Conservation (phyloP, 2,888 invertebrate genomes). For the Erebia aethiops region DNA sequence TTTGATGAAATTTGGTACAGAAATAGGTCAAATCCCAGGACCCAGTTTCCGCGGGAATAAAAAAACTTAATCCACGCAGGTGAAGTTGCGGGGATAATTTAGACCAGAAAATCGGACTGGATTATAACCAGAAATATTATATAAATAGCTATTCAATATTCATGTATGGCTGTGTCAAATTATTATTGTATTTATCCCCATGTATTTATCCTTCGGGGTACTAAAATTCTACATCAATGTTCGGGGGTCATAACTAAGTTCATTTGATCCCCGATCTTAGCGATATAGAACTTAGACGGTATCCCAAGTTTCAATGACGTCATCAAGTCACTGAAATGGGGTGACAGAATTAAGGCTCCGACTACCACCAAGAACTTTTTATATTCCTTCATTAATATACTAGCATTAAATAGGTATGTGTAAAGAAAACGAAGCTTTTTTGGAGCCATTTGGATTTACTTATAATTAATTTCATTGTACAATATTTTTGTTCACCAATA, state of each 20-base stretch:
- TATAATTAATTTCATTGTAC: too few relatives aligned
- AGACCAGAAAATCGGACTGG: too few relatives aligned
- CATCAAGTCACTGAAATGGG: neutral
- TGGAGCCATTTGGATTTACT: too few relatives aligned
- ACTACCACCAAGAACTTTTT: neutral
- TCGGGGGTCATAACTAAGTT: constrained; percentile 7
- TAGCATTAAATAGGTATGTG: too few relatives aligned
- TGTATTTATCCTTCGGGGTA: neutral
- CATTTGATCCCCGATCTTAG: constrained; percentile 10
- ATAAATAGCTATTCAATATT: neutral
- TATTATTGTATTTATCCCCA: constrained; percentile 3
- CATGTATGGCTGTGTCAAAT: neutral
- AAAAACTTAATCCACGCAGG: too few relatives aligned
- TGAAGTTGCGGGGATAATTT: too few relatives aligned
- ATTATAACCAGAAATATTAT: neutral
- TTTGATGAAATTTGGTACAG: too few relatives aligned
- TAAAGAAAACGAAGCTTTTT: too few relatives aligned
- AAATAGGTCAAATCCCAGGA: too few relatives aligned
- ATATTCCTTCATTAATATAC: neutral
- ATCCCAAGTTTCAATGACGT: neutral
- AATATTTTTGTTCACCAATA: too few relatives aligned
- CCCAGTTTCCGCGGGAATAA: too few relatives aligned
- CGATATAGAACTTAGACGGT: constrained; percentile 11
- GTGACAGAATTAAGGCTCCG: neutral
- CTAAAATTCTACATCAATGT: too few relatives aligned